Evolutionary conservation across 2,113 vertebrate species (phyloP).

Genomic region (Astatoreochromis straeleni): DNA sequence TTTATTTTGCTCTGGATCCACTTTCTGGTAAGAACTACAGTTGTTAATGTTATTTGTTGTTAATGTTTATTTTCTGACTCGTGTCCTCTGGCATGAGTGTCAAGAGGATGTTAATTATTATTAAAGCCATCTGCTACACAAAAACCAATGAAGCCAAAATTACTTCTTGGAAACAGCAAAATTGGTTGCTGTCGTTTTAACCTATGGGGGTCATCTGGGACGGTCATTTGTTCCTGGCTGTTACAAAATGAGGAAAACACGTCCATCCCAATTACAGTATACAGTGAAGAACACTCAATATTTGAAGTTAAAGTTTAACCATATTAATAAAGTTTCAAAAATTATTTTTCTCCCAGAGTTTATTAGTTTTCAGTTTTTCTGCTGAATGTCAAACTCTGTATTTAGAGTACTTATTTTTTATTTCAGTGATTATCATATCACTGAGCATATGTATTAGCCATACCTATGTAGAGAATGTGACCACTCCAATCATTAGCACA

Average conservation of each 20-base stretch:
- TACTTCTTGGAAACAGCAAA: not conserved
- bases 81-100: not conserved
- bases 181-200: not conserved
- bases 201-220: not conserved
- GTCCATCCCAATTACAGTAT: fast-evolving
- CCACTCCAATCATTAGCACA: not conserved
- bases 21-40: not conserved
- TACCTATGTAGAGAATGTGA: not conserved
- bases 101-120: not conserved
- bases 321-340: not conserved
- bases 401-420: not conserved
- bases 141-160: not conserved
- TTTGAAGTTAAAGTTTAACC: not conserved
- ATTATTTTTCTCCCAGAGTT: not conserved
- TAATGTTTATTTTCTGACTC: not conserved
- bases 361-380: not conserved
- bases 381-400: not conserved
- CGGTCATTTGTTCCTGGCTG: not conserved
- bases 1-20: not conserved
- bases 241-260: not conserved
- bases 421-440: not conserved
- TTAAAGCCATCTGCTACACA: not conserved
- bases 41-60: not conserved
- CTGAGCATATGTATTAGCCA: not conserved
- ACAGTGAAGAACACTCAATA: not conserved